Evolutionary conservation across 1,140 invertebrate genomes (phyloP), one percentile per base, ranked within the genome.

Genomic region (Drosophila fuyamai): DNA sequence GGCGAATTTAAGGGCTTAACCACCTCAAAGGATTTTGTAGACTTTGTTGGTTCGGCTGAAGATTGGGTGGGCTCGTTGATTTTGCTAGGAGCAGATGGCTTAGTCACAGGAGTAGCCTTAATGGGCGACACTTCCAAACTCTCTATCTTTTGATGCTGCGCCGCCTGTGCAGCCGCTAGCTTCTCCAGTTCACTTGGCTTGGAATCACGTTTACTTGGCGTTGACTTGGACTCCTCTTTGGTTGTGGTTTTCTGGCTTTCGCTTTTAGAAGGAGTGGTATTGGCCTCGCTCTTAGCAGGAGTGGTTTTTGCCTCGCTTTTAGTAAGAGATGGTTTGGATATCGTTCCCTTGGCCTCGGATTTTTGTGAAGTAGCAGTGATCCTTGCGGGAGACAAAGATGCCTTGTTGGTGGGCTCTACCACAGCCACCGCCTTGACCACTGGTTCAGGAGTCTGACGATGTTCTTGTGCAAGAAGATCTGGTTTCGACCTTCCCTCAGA

Each of bases 401-500:
- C 65, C 7, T 80, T 78, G n/a, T 75, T 66, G 9, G 82, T 84
- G 27, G 84, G 76, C 14, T 83, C 80, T 5, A 80, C 84, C 44
- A 88, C 84, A n/a, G 84, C 79, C 10, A 80, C 71, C 0, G 81
- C 79, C 43, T 90, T 90, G 18, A 40, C 23, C 9, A 57, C 18
- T 0, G 47, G 57, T 13, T 83, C 70, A 4, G 23, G 5, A 1
- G 40, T 7, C 35, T 67, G 65, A 9, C 61, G 70, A 61, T 43
- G 40, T 9, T 86, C 66, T 41, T 67, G 77, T 2, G 63, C 57
- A 32, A 82, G 58, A 8, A 81, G 59, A 50, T 92, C 92, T 10
- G 81, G 76, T 29, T 92, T 92, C 0, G 75, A 43, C 46, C 92
- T 92, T 8, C 78, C 72, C 47, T 92, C 92, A 1, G 73, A 79